Evolutionary conservation across 2,888 invertebrate species (phyloP).

Genomic region (Steinernema scapterisci): DNA sequence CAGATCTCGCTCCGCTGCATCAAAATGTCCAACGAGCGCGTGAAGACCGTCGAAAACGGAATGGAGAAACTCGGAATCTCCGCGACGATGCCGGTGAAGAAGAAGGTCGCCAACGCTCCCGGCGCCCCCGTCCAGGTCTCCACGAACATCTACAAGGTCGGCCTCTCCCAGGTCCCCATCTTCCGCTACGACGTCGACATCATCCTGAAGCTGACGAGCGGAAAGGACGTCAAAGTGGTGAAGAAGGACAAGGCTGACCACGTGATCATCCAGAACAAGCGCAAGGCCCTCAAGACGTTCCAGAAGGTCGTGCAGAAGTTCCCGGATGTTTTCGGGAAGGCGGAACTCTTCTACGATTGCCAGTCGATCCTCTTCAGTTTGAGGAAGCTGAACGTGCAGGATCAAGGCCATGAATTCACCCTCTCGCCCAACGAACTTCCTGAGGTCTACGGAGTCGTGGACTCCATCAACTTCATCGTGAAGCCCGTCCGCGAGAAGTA

Average conservation of each 20-base stretch:
- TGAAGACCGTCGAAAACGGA: not conserved
- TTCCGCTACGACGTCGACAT: slow-evolving; percentile 31
- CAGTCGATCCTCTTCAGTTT: slow-evolving; percentile 34
- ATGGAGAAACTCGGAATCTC: not conserved
- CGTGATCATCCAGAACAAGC: slow-evolving; percentile 14
- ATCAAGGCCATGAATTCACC: not conserved
- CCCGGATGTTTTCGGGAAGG: slow-evolving; percentile 24
- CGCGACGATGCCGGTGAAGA: slow-evolving; percentile 5
- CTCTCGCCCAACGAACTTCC: not conserved
- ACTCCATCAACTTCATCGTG: not conserved
- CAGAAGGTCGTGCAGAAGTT: slow-evolving; percentile 17
- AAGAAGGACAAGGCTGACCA: slow-evolving; percentile 18
- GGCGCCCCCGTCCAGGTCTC: not conserved
- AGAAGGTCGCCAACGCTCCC: not conserved
- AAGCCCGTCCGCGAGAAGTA: slow-evolving; percentile 22
- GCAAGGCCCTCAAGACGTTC: slow-evolving; percentile 22
- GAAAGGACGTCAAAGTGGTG: not conserved
- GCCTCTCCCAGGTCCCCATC: not conserved
- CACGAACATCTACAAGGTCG: slow-evolving; percentile 6
- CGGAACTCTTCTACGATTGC: slow-evolving; percentile 34
- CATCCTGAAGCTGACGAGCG: not conserved
- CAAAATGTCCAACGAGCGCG: too few species aligned
- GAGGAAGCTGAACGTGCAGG: slow-evolving; percentile 14
- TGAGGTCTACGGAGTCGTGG: not conserved
- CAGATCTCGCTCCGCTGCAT: too few species aligned